Evolutionary conservation across 1,140 invertebrate species (phyloP).

Genomic region (Drosophila littoralis): DNA sequence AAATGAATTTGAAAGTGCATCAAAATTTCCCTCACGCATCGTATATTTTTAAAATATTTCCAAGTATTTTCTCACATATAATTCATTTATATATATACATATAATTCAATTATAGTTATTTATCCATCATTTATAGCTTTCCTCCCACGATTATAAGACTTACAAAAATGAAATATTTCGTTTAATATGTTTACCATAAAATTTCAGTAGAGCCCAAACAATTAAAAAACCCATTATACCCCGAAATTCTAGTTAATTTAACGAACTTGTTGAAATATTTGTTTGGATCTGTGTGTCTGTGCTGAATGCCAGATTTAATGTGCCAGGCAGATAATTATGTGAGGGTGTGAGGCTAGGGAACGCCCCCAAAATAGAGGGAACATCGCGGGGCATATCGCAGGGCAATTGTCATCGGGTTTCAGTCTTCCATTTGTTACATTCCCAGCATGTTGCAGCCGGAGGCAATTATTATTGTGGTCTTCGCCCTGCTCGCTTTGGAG

Average conservation of each 20-base stretch:
- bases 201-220: neutral
- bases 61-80: too few relatives aligned
- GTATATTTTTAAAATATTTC: too few relatives aligned
- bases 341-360: slow-evolving; percentile 3
- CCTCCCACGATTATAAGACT: neutral
- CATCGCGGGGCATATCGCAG: neutral
- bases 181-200: neutral
- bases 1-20: too few relatives aligned
- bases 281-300: neutral
- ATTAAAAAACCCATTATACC: neutral
- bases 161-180: neutral
- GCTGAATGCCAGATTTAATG: neutral
- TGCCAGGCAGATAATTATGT: slow-evolving; percentile 19
- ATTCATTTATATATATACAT: too few relatives aligned
- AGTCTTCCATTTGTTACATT: slow-evolving; percentile 26
- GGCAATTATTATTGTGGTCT: neutral
- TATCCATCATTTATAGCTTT: too few relatives aligned
- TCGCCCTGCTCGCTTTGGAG: slow-evolving; percentile 24
- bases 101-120: too few relatives aligned
- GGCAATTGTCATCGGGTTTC: slow-evolving; percentile 10
- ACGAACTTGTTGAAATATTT: neutral
- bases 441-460: slow-evolving; percentile 40
- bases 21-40: too few relatives aligned
- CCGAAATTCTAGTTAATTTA: neutral
- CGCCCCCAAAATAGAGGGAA: slow-evolving; percentile 49